Percentiles rank a stretch among this genome's conserved stretches.
Conservation (phyloP, 2,888 invertebrate genomes). For the Drosophila longiperda region DNA sequence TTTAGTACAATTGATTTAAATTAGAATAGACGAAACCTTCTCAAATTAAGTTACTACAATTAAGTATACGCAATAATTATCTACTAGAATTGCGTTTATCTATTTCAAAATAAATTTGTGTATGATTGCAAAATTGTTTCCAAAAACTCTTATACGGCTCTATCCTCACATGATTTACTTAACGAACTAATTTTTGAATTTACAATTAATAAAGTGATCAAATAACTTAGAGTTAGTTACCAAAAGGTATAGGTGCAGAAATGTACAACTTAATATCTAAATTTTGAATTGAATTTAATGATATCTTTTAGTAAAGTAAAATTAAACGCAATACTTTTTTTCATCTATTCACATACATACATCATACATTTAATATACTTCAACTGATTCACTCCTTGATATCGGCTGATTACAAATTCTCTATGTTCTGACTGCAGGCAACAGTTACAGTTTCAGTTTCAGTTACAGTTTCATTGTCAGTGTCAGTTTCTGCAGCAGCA, state of each 20-base stretch:
- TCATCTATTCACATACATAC: not conserved
- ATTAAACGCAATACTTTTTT: not conserved
- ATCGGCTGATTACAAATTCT: slow-evolving; percentile 4
- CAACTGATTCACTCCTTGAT: not conserved
- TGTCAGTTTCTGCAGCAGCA: not conserved
- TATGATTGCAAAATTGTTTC: not conserved
- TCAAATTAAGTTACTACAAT: not conserved
- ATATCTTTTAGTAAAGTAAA: not conserved
- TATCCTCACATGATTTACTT: not conserved
- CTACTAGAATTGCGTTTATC: not conserved
- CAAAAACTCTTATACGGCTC: not conserved
- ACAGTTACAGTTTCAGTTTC: not conserved
- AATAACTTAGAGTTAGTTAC: not conserved
- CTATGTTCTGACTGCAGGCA: not conserved
- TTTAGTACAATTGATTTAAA: slow-evolving; percentile 9
- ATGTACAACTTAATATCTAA: not conserved
- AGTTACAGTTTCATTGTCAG: not conserved
- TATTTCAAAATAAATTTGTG: not conserved
- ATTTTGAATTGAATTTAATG: not conserved
- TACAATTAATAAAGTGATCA: not conserved
- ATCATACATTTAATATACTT: not conserved
- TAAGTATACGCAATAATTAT: too few relatives aligned
- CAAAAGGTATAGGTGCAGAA: not conserved
- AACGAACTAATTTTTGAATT: not conserved
- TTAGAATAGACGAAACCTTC: not conserved